These are phyloP conservation scores for Dissostichus mawsoni DNA, from an alignment of 2,113 vertebrate genomes.

Conservation along the genomic window DNA sequence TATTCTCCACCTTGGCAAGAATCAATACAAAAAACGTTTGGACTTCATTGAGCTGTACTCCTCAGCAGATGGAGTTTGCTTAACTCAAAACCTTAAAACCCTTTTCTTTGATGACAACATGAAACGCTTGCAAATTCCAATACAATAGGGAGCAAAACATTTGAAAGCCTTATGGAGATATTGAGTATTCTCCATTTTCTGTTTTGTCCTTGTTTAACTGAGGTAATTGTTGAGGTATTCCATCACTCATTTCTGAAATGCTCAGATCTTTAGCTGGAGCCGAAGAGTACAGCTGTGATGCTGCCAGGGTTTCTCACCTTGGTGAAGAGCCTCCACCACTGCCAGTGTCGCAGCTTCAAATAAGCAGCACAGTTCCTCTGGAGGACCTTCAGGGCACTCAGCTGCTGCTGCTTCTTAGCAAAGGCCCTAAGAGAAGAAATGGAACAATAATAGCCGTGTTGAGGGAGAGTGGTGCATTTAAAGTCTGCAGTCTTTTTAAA, in stretches of 20 bases:
- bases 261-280: background rate
- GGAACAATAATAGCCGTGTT: background rate
- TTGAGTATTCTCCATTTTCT: background rate
- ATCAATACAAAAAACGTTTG: background rate
- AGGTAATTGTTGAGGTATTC: background rate
- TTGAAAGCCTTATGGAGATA: background rate
- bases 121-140: background rate
- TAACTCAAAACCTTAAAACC: no score
- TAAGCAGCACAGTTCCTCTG: constrained; percentile 98
- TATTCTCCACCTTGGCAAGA: no score
- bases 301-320: constrained; percentile 82
- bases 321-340: constrained; percentile 99
- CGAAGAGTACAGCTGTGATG: background rate
- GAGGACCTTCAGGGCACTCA: constrained; percentile 96
- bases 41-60: background rate
- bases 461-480: background rate
- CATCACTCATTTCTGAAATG: background rate
- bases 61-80: background rate
- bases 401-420: constrained; percentile 96
- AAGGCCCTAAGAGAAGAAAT: constrained; percentile 87
- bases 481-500: background rate
- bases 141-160: no score
- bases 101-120: no score
- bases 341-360: constrained; percentile 97
- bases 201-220: background rate